Base-by-base conservation (phyloP, 2,888 invertebrate genomes). In the Pterostichus madidus region DNA sequence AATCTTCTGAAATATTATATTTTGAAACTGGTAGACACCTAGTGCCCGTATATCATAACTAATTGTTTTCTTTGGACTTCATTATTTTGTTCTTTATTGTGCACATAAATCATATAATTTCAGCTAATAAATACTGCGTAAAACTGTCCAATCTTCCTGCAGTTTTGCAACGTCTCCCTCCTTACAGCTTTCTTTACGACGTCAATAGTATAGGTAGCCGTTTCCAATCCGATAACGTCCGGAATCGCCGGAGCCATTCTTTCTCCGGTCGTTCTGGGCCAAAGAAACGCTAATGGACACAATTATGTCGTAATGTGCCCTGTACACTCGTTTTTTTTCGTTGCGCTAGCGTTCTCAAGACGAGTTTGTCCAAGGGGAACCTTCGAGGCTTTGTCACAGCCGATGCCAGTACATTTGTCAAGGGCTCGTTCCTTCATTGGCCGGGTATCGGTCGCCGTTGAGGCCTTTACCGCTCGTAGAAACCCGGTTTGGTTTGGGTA, bases 271-370 rank as follows among this genome's bases (percentile, higher is more conserved):
- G 68, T 71, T 71, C 46, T 53, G 68, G 68, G 13, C 73, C 24
- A 73, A 44, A 73, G 80, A 73, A 80, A 73, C 80, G 73, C 73
- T 80, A 80, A 80, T 80, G 80, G 80, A 39, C 56, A 80, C 80
- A 80, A 80, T 80, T 80, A 80, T 80, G 73, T 80, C 80, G 80
- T 80, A 80, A 80, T 68, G 80, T 80, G 79, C 44, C 46, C 46
- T 24, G 71, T 71, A 71, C 71, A 49, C 15, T 17, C 17, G 46
- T 13, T 71, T 71, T 71, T n/a, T 71, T 71, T 46, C 71, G n/a
- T 53, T n/a, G 53, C 15, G 15, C 53, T 53, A 5, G 7, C 53
- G 15, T 5, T 3, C 46, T 44, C 17, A 15, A 35, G 44, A 46
- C 11, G 17, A 46, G 46, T 44, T 39, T 46, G 46, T 71, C 71